Evolutionary conservation across 2,113 vertebrate genomes (phyloP).

Genomic region (Furnarius figulus): DNA sequence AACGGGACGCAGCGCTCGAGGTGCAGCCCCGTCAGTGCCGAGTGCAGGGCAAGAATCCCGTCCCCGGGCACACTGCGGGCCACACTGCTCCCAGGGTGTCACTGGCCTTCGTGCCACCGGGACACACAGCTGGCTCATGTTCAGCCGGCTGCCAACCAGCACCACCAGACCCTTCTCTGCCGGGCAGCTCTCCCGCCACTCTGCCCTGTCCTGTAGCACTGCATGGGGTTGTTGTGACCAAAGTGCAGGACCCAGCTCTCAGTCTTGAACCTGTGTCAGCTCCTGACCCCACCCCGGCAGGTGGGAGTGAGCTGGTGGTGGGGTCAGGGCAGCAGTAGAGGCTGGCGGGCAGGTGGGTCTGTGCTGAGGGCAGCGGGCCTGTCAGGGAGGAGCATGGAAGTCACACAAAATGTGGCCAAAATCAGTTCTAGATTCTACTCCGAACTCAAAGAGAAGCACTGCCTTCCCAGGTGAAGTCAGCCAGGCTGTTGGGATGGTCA

Average conservation of each 20-base stretch:
- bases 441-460: fast-evolving
- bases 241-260: fast-evolving
- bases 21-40: background rate
- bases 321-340: background rate
- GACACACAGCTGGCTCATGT: background rate
- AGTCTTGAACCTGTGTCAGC: fast-evolving
- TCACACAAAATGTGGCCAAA: fast-evolving
- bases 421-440: fast-evolving
- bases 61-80: background rate
- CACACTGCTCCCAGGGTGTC: background rate
- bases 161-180: background rate
- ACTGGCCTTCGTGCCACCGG: background rate
- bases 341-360: fast-evolving
- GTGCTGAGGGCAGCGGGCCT: fast-evolving
- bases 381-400: fast-evolving
- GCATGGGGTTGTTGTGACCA: background rate
- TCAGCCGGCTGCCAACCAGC: background rate
- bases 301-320: background rate
- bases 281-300: background rate
- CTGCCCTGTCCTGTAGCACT: too few species aligned
- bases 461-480: too few species aligned
- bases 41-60: background rate
- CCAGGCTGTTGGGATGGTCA: background rate
- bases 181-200: background rate
- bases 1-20: background rate